These are phyloP conservation scores for Engystomops pustulosus DNA, from an alignment of 2,113 vertebrate species.

Conservation along the genomic window DNA sequence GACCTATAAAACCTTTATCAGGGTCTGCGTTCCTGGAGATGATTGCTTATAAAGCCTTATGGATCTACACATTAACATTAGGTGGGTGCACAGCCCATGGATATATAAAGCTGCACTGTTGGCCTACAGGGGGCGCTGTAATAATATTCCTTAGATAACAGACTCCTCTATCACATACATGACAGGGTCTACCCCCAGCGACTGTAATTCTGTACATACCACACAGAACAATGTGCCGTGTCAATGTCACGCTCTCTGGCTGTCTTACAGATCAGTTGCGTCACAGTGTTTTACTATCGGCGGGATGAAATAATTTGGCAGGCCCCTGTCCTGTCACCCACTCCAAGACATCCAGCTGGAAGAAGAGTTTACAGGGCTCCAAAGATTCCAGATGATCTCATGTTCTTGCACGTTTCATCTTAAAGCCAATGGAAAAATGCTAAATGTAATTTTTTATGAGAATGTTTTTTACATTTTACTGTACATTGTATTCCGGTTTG, in stretches of 20 bases:
- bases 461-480: neutral
- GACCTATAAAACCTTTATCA: neutral
- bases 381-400: too few relatives aligned
- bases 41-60: too few relatives aligned
- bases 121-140: neutral
- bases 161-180: neutral
- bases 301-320: neutral
- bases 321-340: neutral
- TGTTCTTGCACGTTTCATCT: neutral
- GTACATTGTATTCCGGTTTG: neutral
- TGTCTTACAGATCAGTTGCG: neutral
- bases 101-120: neutral
- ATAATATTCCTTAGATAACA: neutral
- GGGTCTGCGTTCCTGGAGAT: too few relatives aligned
- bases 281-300: neutral
- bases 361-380: conserved; percentile 13
- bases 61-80: neutral
- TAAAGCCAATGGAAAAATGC: neutral
- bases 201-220: neutral
- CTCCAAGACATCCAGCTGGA: conserved; percentile 9
- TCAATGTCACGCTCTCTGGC: neutral
- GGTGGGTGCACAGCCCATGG: neutral
- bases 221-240: too few relatives aligned
- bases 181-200: neutral
- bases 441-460: too few relatives aligned